Evolutionary conservation across 2,113 vertebrate genomes (phyloP).

Genomic region (Takifugu flavidus): DNA sequence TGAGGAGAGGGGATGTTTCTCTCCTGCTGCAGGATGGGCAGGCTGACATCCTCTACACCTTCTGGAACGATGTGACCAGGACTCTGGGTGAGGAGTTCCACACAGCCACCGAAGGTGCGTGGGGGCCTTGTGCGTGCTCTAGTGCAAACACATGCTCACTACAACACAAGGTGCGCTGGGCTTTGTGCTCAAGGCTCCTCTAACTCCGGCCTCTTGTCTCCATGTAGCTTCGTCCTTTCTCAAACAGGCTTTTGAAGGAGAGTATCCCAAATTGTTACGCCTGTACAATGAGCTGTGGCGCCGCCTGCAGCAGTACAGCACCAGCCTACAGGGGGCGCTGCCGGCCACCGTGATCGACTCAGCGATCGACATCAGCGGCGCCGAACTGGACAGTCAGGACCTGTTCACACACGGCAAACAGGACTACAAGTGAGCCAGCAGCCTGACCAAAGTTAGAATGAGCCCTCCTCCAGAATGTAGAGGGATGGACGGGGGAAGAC

Average conservation of each 20-base stretch:
- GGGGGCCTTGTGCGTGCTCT: too few species aligned
- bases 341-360: constrained; percentile 59
- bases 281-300: constrained; percentile 97
- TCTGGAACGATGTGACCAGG: constrained; percentile 89
- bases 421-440: constrained; percentile 84
- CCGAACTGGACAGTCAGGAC: constrained; percentile 82
- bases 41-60: constrained; percentile 88
- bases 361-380: constrained; percentile 73
- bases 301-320: constrained; percentile 89
- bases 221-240: constrained; percentile 85
- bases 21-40: constrained; percentile 83
- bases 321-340: constrained; percentile 83
- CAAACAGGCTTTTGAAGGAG: constrained; percentile 96
- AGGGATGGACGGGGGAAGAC: too few species aligned
- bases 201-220: neutral
- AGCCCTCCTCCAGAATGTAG: too few species aligned
- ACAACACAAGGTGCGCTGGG: too few species aligned
- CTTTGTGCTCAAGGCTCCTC: neutral
- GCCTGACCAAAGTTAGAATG: constrained; percentile 4
- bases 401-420: constrained; percentile 81
- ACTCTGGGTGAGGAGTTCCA: constrained; percentile 88
- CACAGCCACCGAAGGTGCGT: constrained; percentile 86
- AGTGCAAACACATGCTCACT: too few species aligned
- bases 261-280: constrained; percentile 91
- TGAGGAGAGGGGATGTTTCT: neutral